Base-by-base conservation (phyloP, 30 jellyfish, hydroid and myxozoan species). In the Aurelia coerulea region DNA sequence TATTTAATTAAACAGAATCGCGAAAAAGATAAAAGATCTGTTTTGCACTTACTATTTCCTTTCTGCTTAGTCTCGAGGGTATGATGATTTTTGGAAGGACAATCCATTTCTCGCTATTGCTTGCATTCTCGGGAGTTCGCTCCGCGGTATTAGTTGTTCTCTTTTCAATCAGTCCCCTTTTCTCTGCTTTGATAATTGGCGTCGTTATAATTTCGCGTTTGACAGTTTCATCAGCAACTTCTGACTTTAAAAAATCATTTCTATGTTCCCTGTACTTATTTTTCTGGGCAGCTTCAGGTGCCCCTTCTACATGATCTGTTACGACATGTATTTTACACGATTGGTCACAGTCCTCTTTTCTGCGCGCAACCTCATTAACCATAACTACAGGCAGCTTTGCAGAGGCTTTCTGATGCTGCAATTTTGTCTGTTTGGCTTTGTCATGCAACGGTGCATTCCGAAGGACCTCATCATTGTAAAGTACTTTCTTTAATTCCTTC, bases 41-140 rank as follows among this genome's bases (percentile, higher is more conserved):
- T 5, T 46, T 8, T 4, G 1, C 56, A 42, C 88, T 75, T 83
- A 90, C 97, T 79, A 85, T 84, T 53, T 90, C 87, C 58, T 83
- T 90, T 78, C 80, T 90, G 73, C 65, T 77, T 17, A 90, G 88
- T 56, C 97, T 63, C 34, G 97, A 90, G 32, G 91, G 88, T 17
- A 73, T 72, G 52, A 84, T 18, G 15, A 79, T 64, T 37, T 46
- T 50, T 18, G 88, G 88, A n/a, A 60, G 31, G 56, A 46, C 14
- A 6, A 46, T 46, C 14, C 56, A 5, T 46, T 46, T 46, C 35
- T 60, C 70, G 29, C 17, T 12, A 46, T 35, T 31, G 49, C 75
- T 67, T 58, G 66, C 62, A 71, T 65, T 67, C 14, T 78, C 88
- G 0, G 35, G 42, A 67, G 10, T 23, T 34, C 49, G 68, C 13